Evolutionary conservation across 2,113 vertebrate species (phyloP).

Genomic region (Phylloscopus trochiloides): DNA sequence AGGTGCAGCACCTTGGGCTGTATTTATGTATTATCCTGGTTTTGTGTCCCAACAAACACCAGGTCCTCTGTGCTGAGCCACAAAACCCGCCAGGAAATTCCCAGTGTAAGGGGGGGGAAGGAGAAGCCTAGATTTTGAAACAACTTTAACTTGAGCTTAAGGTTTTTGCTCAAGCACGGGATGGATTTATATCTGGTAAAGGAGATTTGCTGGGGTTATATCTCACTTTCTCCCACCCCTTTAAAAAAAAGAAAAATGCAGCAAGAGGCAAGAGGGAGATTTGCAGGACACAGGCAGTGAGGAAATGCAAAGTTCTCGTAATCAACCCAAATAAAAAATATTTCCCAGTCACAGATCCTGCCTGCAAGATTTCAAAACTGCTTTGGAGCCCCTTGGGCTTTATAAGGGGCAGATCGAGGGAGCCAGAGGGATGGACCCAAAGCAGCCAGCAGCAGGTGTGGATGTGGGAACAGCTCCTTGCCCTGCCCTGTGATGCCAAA

Average conservation of each 20-base stretch:
- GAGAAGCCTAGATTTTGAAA: background rate
- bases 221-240: accelerated
- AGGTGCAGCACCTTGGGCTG: background rate
- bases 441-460: background rate
- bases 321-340: background rate
- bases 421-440: background rate
- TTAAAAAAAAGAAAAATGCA: background rate
- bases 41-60: background rate
- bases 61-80: accelerated
- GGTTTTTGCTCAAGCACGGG: background rate
- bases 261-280: background rate
- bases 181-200: background rate
- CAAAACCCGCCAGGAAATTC: background rate
- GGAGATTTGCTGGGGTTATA: background rate
- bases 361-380: background rate
- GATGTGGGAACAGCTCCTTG: background rate
- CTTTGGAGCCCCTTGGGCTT: background rate
- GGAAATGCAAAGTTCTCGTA: background rate
- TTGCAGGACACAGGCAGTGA: background rate
- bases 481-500: accelerated
- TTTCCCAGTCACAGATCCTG: background rate
- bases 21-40: background rate
- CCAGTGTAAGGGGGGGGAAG: background rate
- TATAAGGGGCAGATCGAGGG: background rate
- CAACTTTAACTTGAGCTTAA: background rate